Conservation (phyloP, 2,797 vertebrate genomes). For the Enteromius paludinosus region DNA sequence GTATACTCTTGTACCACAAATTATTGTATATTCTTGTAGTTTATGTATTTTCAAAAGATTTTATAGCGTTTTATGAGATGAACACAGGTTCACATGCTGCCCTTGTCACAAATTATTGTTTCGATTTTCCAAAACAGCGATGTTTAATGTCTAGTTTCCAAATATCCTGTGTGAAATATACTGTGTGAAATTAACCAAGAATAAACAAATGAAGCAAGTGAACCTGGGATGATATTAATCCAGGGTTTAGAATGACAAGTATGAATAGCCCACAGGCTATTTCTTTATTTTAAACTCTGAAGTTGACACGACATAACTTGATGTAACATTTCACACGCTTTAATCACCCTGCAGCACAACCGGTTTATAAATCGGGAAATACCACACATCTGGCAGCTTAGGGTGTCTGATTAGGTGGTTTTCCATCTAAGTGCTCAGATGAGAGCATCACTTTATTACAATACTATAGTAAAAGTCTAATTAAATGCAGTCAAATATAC, state of each 20-base stretch:
- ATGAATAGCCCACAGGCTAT: neutral
- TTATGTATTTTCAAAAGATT: neutral
- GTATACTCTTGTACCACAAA: neutral
- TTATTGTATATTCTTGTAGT: neutral
- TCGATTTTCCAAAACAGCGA: neutral
- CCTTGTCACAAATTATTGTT: neutral
- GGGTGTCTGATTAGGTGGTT: constrained; percentile 11
- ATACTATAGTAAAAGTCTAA: constrained; percentile 18
- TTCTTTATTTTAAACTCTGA: neutral
- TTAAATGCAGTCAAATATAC: constrained; percentile 36
- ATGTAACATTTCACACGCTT: neutral
- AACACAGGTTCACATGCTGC: neutral
- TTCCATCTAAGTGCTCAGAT: constrained; percentile 11
- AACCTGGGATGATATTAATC: neutral
- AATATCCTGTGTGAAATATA: neutral
- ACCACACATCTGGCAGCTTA: neutral
- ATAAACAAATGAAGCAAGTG: neutral
- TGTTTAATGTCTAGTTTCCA: neutral
- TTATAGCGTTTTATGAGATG: neutral
- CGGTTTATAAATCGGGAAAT: neutral
- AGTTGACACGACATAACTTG: neutral
- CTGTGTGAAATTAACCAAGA: neutral
- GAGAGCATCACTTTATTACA: constrained; percentile 27
- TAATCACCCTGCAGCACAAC: constrained; percentile 2
- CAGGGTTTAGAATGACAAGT: neutral